phyloP scores from a whole-genome alignment of 1,140 invertebrate species.

The Lamellibrachia luymesi region DNA sequence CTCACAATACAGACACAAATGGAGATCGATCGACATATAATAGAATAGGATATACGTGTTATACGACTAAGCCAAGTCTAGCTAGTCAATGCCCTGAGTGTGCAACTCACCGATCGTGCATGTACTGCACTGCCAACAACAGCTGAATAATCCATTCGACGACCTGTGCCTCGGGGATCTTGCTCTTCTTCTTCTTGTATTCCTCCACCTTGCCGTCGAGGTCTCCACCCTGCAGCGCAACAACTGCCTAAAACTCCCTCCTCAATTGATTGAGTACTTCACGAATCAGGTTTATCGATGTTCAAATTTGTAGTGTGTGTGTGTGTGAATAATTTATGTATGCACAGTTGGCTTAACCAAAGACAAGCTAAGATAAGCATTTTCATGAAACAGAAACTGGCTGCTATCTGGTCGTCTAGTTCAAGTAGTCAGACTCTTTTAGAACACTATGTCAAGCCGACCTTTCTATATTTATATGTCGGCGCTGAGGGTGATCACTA shows the following conservation, averaged over 20 bases:
- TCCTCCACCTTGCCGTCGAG: conserved; percentile 50
- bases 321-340: too few relatives aligned
- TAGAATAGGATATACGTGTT: background rate
- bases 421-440: too few relatives aligned
- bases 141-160: conserved; percentile 57
- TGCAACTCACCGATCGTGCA: conserved; percentile 40
- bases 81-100: background rate
- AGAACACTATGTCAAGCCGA: too few relatives aligned
- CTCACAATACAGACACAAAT: background rate
- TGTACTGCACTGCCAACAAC: conserved; percentile 55
- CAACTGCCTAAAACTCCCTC: too few relatives aligned
- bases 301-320: too few relatives aligned
- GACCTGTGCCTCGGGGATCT: conserved; percentile 47
- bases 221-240: conserved; percentile 51
- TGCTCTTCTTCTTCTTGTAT: conserved; percentile 43
- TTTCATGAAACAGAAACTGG: too few relatives aligned
- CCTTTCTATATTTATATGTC: too few relatives aligned
- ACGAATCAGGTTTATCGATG: background rate
- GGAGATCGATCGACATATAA: background rate
- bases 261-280: background rate
- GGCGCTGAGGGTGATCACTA: too few relatives aligned
- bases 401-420: too few relatives aligned
- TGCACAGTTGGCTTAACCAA: too few relatives aligned
- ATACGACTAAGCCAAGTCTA: background rate
- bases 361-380: too few relatives aligned